A percentile compares a stretch with the other conserved stretches of the same genome.
Conservation (phyloP, 2,888 invertebrate genomes). For the Xanthorhoe designata region DNA sequence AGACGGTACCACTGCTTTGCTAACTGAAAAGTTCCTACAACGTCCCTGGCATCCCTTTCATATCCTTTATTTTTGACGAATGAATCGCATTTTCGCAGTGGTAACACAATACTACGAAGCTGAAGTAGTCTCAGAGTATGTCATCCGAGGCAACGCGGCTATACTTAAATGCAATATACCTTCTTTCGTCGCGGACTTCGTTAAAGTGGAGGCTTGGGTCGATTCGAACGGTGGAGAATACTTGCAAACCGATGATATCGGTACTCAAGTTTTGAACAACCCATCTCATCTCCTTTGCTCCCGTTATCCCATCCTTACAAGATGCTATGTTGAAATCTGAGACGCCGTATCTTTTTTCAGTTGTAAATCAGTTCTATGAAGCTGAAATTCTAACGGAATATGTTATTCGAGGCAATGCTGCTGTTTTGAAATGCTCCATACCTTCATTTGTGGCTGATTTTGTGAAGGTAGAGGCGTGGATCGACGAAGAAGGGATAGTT, state of each 20-base stretch:
- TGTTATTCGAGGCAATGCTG: conserved; percentile 95
- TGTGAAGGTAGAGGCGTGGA: conserved; percentile 94
- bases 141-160: conserved; percentile 94
- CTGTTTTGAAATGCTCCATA: conserved; percentile 95
- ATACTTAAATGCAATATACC: conserved; percentile 96
- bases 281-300: conserved; percentile 36
- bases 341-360: conserved; percentile 57
- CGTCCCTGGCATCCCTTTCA: conserved; percentile 33
- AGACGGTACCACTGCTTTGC: conserved; percentile 62
- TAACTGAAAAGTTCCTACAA: conserved; percentile 34
- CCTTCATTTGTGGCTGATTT: conserved; percentile 97
- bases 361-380: conserved; percentile 95
- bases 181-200: conserved; percentile 96
- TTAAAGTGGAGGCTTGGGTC: conserved; percentile 94
- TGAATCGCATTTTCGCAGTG: conserved; percentile 84
- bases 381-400: conserved; percentile 95
- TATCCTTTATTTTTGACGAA: conserved; percentile 36
- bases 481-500: conserved; percentile 87
- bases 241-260: conserved; percentile 89
- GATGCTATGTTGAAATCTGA: conserved; percentile 27
- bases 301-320: conserved; percentile 33
- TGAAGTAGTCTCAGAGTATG: conserved; percentile 95
- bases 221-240: conserved; percentile 89
- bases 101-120: conserved; percentile 96
- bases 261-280: conserved; percentile 75